phyloP scores from a whole-genome alignment of 2,797 vertebrate species.

The Artibeus jamaicensis region DNA sequence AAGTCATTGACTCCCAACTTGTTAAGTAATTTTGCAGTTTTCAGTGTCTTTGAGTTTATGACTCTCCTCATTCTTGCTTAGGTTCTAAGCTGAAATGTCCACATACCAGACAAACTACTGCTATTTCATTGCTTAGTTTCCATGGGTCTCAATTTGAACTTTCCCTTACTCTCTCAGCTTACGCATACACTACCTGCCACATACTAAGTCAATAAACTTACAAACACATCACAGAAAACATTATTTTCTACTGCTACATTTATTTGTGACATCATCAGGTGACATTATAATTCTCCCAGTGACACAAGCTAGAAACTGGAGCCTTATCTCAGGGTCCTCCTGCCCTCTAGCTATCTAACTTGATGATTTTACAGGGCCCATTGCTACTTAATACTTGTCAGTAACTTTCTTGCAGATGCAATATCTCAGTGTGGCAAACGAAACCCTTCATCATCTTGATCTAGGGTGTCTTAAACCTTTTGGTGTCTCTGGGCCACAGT shows the following conservation, averaged over 20 bases:
- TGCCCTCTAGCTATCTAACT: not conserved
- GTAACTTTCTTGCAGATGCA: not conserved
- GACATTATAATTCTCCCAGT: not conserved
- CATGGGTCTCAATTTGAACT: not conserved
- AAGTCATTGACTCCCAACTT: not conserved
- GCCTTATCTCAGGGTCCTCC: not conserved
- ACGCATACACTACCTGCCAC: not conserved
- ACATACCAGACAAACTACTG: not conserved
- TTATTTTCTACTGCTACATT: not conserved
- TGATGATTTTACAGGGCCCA: not conserved
- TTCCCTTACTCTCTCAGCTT: not conserved
- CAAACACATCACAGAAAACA: not conserved
- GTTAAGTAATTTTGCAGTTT: not conserved
- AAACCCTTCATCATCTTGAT: not conserved
- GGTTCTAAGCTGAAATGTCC: not conserved
- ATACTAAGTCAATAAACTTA: not conserved
- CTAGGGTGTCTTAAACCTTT: too few relatives aligned
- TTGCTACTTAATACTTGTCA: not conserved
- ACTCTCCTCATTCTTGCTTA: not conserved
- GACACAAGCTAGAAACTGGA: not conserved
- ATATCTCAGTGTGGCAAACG: not conserved
- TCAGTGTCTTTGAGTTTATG: not conserved
- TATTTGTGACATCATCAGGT: not conserved
- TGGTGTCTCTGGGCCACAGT: too few relatives aligned
- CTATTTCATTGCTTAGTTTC: not conserved